Conservation (phyloP, 2,797 vertebrate species). For the Triplophysa bombifrons region DNA sequence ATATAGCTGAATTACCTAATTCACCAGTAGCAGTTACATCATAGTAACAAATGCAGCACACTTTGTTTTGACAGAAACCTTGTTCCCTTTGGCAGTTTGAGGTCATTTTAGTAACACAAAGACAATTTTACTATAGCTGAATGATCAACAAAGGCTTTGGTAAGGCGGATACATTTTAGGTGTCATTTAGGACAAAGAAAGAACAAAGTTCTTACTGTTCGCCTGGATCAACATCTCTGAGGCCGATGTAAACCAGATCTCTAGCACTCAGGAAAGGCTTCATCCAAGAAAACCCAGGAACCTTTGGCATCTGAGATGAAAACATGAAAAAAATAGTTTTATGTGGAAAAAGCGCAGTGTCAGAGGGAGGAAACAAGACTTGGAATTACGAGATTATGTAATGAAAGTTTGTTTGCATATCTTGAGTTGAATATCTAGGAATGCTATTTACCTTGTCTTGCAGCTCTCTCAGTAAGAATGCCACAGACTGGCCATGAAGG, state of each 20-base stretch:
- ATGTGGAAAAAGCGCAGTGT: neutral
- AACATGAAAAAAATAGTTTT: neutral
- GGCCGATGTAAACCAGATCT: conserved; percentile 93
- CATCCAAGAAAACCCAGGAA: conserved; percentile 95
- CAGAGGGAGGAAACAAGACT: neutral
- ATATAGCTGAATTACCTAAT: too few species aligned
- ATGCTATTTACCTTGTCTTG: conserved; percentile 84
- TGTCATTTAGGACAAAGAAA: neutral
- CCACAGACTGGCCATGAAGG: conserved; percentile 93
- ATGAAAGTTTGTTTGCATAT: neutral
- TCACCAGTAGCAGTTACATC: neutral
- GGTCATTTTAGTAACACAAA: too few species aligned
- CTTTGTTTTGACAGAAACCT: too few species aligned
- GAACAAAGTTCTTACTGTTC: conserved; percentile 84
- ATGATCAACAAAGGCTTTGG: neutral
- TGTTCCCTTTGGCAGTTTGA: too few species aligned
- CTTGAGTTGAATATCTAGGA: neutral
- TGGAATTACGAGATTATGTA: neutral
- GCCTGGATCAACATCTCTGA: conserved; percentile 93
- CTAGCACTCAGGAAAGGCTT: conserved; percentile 88
- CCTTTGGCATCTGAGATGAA: conserved; percentile 81
- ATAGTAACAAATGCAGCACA: too few species aligned
- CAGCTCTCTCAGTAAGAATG: conserved; percentile 94
- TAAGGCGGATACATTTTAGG: neutral
- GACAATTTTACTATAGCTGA: too few species aligned